Conservation (phyloP, 1,140 invertebrate species). For the Zaprionus lachaisei region DNA sequence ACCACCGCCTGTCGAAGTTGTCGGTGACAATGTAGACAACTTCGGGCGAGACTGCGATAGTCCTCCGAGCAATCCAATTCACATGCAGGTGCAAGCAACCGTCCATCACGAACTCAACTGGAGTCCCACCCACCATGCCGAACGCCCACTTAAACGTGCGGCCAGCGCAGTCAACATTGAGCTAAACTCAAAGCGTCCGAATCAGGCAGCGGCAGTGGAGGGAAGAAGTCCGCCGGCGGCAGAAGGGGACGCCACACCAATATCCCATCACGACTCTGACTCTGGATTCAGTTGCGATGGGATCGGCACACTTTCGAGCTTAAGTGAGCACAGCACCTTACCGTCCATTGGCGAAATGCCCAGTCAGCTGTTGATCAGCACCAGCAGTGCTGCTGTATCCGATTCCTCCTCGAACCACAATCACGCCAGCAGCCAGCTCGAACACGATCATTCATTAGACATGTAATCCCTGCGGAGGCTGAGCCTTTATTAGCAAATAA, state of each 20-base stretch:
- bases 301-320: constrained; percentile 40
- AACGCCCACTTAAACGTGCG: constrained; percentile 23
- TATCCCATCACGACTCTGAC: constrained; percentile 30
- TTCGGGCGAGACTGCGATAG: constrained; percentile 33
- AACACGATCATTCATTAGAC: neutral
- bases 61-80: constrained; percentile 31
- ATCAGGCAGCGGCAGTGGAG: neutral
- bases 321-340: constrained; percentile 22
- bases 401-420: constrained; percentile 33
- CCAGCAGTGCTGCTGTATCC: constrained; percentile 65
- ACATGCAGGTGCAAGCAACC: constrained; percentile 39
- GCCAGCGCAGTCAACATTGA: neutral
- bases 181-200: constrained; percentile 22
- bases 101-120: constrained; percentile 68
- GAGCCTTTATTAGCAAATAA: constrained; percentile 8
- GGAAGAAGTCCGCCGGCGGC: neutral
- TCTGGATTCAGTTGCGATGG: constrained; percentile 57
- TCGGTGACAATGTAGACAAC: neutral
- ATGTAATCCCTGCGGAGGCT: neutral
- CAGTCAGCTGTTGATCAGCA: constrained; percentile 64
- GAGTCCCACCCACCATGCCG: constrained; percentile 34
- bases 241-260: constrained; percentile 42
- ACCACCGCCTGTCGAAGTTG: neutral
- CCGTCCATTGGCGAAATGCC: constrained; percentile 65
- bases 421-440: neutral